phyloP scores from a whole-genome alignment of 2,797 vertebrate species.

The Poeciliopsis infans region DNA sequence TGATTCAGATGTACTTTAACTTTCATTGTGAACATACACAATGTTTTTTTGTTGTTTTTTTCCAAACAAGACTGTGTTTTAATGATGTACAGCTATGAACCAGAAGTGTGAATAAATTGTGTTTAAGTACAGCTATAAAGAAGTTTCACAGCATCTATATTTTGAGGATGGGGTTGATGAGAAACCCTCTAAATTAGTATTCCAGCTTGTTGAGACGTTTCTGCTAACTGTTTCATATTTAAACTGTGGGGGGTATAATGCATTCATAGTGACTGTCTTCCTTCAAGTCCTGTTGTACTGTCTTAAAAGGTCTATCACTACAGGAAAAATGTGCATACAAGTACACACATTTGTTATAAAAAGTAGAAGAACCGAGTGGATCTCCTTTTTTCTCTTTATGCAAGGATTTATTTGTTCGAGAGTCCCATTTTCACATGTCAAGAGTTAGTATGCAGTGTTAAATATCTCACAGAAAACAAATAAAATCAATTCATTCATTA shows the following conservation, averaged over 20 bases:
- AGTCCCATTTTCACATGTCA: slow-evolving; percentile 13
- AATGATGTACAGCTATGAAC: background rate
- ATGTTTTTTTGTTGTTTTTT: background rate
- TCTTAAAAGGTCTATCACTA: background rate
- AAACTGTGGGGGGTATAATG: background rate
- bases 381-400: too few species aligned
- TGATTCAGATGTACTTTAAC: background rate
- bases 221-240: background rate
- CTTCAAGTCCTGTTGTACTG: background rate
- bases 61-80: background rate
- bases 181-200: background rate
- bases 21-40: background rate
- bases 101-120: background rate
- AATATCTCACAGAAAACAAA: slow-evolving; percentile 13
- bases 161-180: background rate
- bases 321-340: background rate
- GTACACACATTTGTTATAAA: background rate
- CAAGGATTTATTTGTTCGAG: background rate
- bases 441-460: background rate
- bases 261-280: background rate
- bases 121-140: background rate
- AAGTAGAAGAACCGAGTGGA: background rate
- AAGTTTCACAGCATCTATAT: background rate
- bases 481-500: slow-evolving; percentile 24
- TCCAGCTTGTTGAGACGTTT: background rate